Percentiles rank a stretch among this genome's conserved stretches.
These are phyloP conservation scores for Acromyrmex heyeri DNA, from an alignment of 1,140 invertebrate species.

Conservation along the genomic window DNA sequence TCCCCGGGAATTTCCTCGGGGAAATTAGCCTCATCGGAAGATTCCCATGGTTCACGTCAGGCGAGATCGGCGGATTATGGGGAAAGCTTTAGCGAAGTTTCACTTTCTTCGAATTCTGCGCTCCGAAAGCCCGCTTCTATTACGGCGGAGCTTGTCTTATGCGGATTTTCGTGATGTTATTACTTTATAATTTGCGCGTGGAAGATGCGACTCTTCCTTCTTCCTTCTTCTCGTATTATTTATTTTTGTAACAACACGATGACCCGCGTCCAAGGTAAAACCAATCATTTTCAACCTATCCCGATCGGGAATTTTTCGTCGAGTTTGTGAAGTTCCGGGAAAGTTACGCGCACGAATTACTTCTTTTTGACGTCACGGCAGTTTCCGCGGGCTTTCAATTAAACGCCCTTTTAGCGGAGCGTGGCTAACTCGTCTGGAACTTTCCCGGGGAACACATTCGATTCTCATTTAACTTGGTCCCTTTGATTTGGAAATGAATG, in stretches of 20 bases:
- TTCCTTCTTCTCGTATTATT: background rate
- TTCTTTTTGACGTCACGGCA: slow-evolving; percentile 52
- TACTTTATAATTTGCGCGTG: slow-evolving; percentile 61
- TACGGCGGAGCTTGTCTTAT: slow-evolving; percentile 47
- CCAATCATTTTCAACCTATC: slow-evolving; percentile 24
- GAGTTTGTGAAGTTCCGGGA: slow-evolving; percentile 23
- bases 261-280: background rate
- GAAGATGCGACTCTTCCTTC: background rate
- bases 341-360: slow-evolving; percentile 42
- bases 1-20: slow-evolving; percentile 78
- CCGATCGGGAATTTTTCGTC: slow-evolving; percentile 52
- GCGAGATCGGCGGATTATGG: slow-evolving; percentile 75
- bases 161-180: slow-evolving; percentile 54
- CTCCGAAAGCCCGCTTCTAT: slow-evolving; percentile 20
- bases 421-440: slow-evolving; percentile 63
- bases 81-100: slow-evolving; percentile 68
- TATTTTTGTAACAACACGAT: slow-evolving; percentile 1
- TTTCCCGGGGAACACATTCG: slow-evolving; percentile 52
- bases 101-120: slow-evolving; percentile 65
- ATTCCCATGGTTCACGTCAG: slow-evolving; percentile 76
- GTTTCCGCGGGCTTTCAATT: slow-evolving; percentile 68
- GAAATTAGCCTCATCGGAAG: slow-evolving; percentile 78
- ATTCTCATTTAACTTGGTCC: slow-evolving; percentile 65
- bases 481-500: slow-evolving; percentile 70
- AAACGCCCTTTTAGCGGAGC: slow-evolving; percentile 63